Percentiles rank a stretch among this genome's conserved stretches.
Evolutionary conservation across 1,140 invertebrate genomes (phyloP).

Genomic region (Dermatophagoides farinae): DNA sequence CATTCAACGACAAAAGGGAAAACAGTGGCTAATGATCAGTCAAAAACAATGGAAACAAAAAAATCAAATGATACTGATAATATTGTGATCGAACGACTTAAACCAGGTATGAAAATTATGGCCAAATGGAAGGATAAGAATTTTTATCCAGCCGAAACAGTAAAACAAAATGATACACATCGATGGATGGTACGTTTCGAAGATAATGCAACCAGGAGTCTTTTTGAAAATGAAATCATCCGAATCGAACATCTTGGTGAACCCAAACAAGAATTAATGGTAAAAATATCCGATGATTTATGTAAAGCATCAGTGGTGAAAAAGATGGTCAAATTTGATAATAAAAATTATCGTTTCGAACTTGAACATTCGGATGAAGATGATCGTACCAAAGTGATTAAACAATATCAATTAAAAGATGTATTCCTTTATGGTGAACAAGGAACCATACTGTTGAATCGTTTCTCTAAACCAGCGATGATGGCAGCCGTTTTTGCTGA

Average conservation of each 20-base stretch:
- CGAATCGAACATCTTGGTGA: not conserved
- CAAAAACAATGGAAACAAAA: not conserved
- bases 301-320: conserved; percentile 8
- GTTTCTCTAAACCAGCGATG: not conserved
- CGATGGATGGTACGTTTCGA: conserved; percentile 19
- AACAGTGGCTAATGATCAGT: not conserved
- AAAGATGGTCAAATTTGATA: not conserved
- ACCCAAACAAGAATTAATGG: conserved; percentile 8
- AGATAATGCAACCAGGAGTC: conserved; percentile 13
- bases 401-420: not conserved
- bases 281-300: conserved; percentile 14
- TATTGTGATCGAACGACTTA: not conserved
- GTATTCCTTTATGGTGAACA: conserved; percentile 11
- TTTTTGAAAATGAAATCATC: conserved; percentile 17
- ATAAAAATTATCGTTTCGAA: conserved; percentile 1
- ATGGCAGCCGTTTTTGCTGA: conserved; percentile 11
- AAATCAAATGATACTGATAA: not conserved
- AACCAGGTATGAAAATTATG: conserved; percentile 17
- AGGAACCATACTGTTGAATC: not conserved
- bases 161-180: conserved; percentile 9
- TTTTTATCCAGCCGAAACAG: conserved; percentile 18
- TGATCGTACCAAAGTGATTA: not conserved
- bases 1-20: not conserved
- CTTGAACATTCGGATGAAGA: not conserved
- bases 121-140: conserved; percentile 20